Base-by-base conservation (phyloP, 1,140 invertebrate species). In the Goniozus legneri region DNA sequence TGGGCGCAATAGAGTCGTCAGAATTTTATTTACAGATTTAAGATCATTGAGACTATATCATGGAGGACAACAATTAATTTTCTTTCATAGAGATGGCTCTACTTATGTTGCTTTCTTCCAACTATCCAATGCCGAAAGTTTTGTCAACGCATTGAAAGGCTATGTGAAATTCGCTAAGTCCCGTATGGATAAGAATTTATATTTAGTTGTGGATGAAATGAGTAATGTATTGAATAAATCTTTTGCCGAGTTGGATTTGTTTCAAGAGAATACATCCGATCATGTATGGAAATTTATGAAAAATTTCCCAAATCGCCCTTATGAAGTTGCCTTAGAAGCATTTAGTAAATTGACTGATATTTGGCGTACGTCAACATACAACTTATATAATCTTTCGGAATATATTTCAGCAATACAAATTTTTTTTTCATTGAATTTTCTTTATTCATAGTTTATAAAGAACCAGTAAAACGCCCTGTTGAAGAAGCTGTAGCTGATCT, bases 301-400 rank as follows among this genome's bases (percentile, higher is more conserved):
- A 19, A 86, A 86, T 68, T 78, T 89, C 21, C 84, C 84, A 18
- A 75, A 87, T 60, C 79, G 87, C 65, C 89, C 90, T 0, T 89
- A 88, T 67, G 86, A 86, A 68, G 86, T 88, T 2, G 88, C 89
- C 7, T 60, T 92, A 66, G 85, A 87, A 64, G 85, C 89, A 6
- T 92, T 92, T 73, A 86, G 88, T 18, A 92, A 91, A 77, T 75
- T 93, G 16, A 87, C 87, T 19, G 88, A 90, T 75, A 82, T 84
- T 55, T 69, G 64, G 60, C 50, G 73, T 75, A 54, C 61, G 71
- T 65, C 8, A 15, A 36, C 8, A 44, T 2, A 44, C 36, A 18
- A n/a, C n/a, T n/a, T n/a, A n/a, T n/a, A n/a, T n/a, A n/a, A n/a
- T n/a, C n/a, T n/a, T n/a, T n/a, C n/a, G n/a, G n/a, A n/a, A n/a